These are phyloP conservation scores for Champsocephalus esox DNA, from an alignment of 2,797 vertebrate genomes.

Conservation along the genomic window DNA sequence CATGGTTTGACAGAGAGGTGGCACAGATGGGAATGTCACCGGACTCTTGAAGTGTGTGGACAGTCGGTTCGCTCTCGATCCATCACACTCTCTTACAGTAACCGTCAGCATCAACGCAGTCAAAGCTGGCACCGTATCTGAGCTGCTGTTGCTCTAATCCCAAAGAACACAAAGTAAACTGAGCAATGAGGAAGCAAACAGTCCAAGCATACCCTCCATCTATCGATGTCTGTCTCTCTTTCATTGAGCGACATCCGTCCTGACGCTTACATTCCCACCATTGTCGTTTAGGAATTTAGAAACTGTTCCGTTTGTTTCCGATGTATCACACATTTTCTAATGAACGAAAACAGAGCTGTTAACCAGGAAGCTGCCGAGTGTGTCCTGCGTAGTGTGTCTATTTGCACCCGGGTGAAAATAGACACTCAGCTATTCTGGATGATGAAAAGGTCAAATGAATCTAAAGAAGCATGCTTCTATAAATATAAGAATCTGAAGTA, in stretches of 20 bases:
- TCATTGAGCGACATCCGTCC: background rate
- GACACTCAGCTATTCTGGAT: too few species aligned
- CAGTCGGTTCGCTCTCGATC: conserved; percentile 31
- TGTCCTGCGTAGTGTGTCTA: too few species aligned
- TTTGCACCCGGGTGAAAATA: too few species aligned
- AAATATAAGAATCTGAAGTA: too few species aligned
- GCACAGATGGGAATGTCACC: background rate
- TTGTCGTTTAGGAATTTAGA: too few species aligned
- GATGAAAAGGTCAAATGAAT: too few species aligned
- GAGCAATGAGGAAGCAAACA: conserved; percentile 37
- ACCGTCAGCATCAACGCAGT: conserved; percentile 42
- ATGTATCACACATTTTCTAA: too few species aligned
- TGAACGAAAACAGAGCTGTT: too few species aligned
- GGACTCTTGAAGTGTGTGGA: conserved; percentile 24
- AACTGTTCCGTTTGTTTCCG: too few species aligned
- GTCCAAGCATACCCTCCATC: background rate
- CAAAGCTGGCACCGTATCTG: conserved; percentile 51
- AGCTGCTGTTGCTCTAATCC: conserved; percentile 63
- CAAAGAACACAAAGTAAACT: conserved; percentile 49
- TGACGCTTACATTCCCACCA: too few species aligned
- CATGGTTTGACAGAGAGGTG: background rate
- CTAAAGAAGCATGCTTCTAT: too few species aligned
- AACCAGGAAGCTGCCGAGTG: too few species aligned
- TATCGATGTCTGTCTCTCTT: background rate
- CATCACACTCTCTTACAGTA: conserved; percentile 50